Base-by-base conservation (phyloP, 2,113 vertebrate genomes). In the Petaurus breviceps region DNA sequence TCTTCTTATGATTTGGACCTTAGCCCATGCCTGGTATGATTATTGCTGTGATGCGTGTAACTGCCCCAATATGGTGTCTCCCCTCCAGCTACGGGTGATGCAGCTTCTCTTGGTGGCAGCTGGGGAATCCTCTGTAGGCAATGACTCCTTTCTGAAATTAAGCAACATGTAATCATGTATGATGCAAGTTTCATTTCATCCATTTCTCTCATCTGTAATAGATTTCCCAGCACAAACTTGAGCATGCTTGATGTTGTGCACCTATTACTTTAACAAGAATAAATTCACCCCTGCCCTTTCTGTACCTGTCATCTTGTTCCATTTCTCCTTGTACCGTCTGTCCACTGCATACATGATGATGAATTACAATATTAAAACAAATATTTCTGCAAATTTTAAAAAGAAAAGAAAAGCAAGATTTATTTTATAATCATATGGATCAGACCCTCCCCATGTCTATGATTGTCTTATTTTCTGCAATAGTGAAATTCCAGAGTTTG, bases 231-330 rank as follows among this genome's bases (percentile, higher is more conserved):
- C 97, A 98, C 98, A 98, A 97, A 96, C 46, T 94, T 96, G 93
- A 98, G 97, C 97, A 97, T 98, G 98, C 97, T 98, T 97, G 94
- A 98, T 97, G 96, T 98, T 98, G 98, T 98, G 96, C 98, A 97
- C 97, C 94, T 97, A 95, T 97, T 98, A 97, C 97, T 98, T 98
- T 97, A 98, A 90, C 97, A 96, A 97, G 97, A 98, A 98, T 98
- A 98, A 98, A 98, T 98, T 97, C 98, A 97, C 97, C 98, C 95
- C 97, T 98, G 95, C 97, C 97, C 57, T 97, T 98, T 96, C 94
- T 98, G 92, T 97, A 97, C 97, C 11, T 95, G 95, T 96, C 97
- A 98, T 97, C 97, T 96, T 97, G 91, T 97, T 98, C 96, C 96
- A 93, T 98, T 98, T 98, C 98, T 98, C 98, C 97, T 98, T 95